Evolutionary conservation across 2,797 vertebrate genomes (phyloP), one percentile per base, ranked within the genome.

Genomic region (Taenioides sp.): DNA sequence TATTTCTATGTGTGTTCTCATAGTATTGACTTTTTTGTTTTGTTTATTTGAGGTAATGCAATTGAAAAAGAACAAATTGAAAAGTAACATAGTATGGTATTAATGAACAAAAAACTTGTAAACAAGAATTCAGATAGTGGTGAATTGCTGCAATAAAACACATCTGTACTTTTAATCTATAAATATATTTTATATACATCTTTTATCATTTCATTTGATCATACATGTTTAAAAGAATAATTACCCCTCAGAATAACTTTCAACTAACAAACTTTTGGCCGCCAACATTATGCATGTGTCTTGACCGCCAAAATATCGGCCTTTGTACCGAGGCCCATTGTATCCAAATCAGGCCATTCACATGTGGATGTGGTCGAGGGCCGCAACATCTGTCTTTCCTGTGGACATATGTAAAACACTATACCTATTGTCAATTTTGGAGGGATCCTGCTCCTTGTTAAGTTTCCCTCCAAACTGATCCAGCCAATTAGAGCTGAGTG

Each of bases 351-450:
- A 86, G 75, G 78, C 71, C 73, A 88, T 90, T 90, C 25, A 88
- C 76, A 88, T 80, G 88, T 86, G 88, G 85, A 88, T 81, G 86
- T 87, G 85, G 83, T 80, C 20, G n/a, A 84, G 84, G 84, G 76
- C 14, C 20, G 57, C 86, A 91, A 91, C 90, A 92, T 92, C 90
- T 90, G 91, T 90, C 90, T 91, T 76, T 76, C 79, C 85, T 82
- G 75, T 81, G 79, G 86, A 85, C 87, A 77, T 87, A 91, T 89
- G 87, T 86, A 88, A 91, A 92, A 86, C 77, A 84, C 85, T 84
- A 64, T 64, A 89, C 70, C 90, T 89, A 91, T 92, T 92, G 91
- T 92, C 71, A 78, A 70, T 89, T 90, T 92, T 91, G 90, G 91
- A 92, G 91, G 91, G 91, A 91, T 87, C 73, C 75, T 83, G 82